Conservation (phyloP, 2,888 invertebrate genomes). For the Branchipolynoe longqiensis region DNA sequence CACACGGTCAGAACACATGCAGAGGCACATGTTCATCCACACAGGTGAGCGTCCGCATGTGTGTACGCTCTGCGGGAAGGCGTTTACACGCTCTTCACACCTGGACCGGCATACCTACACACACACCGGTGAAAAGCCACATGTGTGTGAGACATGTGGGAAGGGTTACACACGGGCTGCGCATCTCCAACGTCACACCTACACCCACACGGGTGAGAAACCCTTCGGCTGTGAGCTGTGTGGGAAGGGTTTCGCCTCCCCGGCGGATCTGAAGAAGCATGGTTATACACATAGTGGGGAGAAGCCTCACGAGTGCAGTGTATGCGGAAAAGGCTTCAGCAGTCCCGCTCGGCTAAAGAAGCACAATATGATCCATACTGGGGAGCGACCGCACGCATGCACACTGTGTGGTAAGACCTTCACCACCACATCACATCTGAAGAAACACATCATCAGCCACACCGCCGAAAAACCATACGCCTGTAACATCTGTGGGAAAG, state of each 20-base stretch:
- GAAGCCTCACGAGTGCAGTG: not conserved
- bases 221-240: not conserved
- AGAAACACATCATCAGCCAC: slow-evolving; percentile 7
- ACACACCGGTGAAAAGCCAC: slow-evolving; percentile 39
- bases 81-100: not conserved
- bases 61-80: slow-evolving; percentile 5
- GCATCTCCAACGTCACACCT: slow-evolving; percentile 15
- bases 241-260: not conserved
- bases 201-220: slow-evolving; percentile 45
- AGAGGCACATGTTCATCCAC: slow-evolving; percentile 33
- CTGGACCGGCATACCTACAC: slow-evolving; percentile 6
- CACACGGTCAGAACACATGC: not conserved
- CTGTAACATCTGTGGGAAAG: slow-evolving; percentile 24
- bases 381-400: slow-evolving; percentile 26
- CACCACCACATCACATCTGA: not conserved
- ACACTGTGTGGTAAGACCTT: slow-evolving; percentile 8
- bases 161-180: slow-evolving; percentile 18
- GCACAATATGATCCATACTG: slow-evolving; percentile 32
- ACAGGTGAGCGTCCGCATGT: slow-evolving; percentile 4
- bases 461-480: slow-evolving; percentile 11
- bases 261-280: not conserved
- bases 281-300: slow-evolving; percentile 32
- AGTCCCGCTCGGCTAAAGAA: not conserved
- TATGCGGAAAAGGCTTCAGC: slow-evolving; percentile 35
- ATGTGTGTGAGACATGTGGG: not conserved